Evolutionary conservation across 2,113 vertebrate genomes (phyloP), one percentile per base, ranked within the genome.

Genomic region (Xerus inauris): DNA sequence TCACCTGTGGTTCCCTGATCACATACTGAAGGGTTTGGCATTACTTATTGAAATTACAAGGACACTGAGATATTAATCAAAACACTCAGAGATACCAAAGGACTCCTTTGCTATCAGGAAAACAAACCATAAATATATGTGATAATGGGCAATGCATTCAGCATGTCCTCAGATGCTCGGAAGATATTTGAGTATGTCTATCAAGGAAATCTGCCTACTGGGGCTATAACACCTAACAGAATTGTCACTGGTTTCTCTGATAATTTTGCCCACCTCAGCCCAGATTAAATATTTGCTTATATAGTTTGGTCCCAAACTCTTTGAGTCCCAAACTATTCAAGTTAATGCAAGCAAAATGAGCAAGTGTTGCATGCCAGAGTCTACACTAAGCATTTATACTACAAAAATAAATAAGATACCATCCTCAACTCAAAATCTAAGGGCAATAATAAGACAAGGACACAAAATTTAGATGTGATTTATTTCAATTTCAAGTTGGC

Each of bases 401-500:
- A 87, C 30, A 54, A 84, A 87, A 90, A 57, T 65, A 82, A 93
- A 77, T 47, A 86, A 67, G 26, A 42, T 12, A 28, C 13, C 24
- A 40, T 87, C 28, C 22, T 42, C 77, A 57, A 72, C 59, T 85
- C 45, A 69, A 11, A 49, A 45, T 45, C 13, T 76, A 38, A 3
- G 28, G 10, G 11, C 57, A 79, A 9, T 51, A 28, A 69, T 47
- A 93, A 94, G 54, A 57, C 3, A 80, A 28, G 22, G 5, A 90
- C 47, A 94, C 3, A 85, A 67, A 73, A 76, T 89, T 75, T 77
- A 75, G 94, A 65, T 93, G 49, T 72, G 26, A 92, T 77, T 42
- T 38, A 54, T 83, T 84, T 67, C 0, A 79, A 79, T 83, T 87
- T 77, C 40, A 91, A 84, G 42, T 65, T 86, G 75, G 5, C 9